Base-by-base conservation (phyloP, 2,888 invertebrate genomes). In the Hydrotaea cyrtoneurina region DNA sequence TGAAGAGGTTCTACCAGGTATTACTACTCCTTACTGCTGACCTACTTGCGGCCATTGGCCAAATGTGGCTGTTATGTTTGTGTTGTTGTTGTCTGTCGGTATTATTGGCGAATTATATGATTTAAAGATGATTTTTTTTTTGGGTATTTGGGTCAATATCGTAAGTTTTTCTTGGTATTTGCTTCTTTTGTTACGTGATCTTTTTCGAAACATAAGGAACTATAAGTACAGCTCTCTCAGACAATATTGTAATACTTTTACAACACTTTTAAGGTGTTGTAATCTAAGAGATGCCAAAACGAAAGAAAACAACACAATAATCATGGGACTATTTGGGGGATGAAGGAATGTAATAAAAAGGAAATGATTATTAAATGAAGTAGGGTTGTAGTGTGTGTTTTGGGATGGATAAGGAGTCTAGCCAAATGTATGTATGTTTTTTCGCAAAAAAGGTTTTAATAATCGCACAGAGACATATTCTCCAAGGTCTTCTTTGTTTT, bases 141-240 rank as follows among this genome's bases (percentile, higher is more conserved):
- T n/a, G n/a, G n/a, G 15, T 64, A 46, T 23, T 59, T 74, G 23
- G 73, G 73, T 57, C 57, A 59, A 43, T 74, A 74, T 23, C 57
- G 26, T 66, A 66, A 66, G 13, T 39, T 50, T 50, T 50, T 69
- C 46, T 69, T 21, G 10, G 23, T 39, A 39, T 53, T 19, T 73
- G 11, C 21, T 66, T 69, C 5, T n/a, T 55, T 36, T 57, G 57
- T 2, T 39, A 74, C 73, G 73, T 74, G 73, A 74, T 57, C 57
- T 74, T 74, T 23, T 53, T 39, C 5, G 23, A n/a, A 31, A 31
- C 31, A 31, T 4, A 53, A 8, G 21, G 0, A 55, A 21, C 21
- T 21, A 55, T 21, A 55, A 17, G 55, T 53, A 19, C n/a, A n/a
- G n/a, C n/a, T n/a, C n/a, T n/a, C n/a, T n/a, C n/a, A 5, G 53